A percentile compares a stretch with the other conserved stretches of the same genome.
Conservation (phyloP, 2,113 vertebrate genomes). For the Solea senegalensis region DNA sequence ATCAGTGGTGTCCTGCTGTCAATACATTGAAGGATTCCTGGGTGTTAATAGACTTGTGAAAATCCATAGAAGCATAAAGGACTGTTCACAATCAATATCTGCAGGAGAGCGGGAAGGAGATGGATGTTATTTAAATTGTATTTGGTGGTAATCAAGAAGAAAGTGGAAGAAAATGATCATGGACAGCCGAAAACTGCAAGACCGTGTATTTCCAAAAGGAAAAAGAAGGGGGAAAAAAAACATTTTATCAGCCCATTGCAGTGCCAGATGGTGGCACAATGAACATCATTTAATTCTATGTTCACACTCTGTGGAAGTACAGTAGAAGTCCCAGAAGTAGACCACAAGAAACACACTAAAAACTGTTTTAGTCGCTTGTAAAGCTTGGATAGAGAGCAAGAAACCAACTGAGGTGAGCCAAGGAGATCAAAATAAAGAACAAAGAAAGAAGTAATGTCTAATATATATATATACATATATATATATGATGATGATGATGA, state of each 20-base stretch:
- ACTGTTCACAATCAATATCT: slow-evolving; percentile 46
- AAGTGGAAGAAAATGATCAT: neutral
- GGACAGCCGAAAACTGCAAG: neutral
- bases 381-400: neutral
- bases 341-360: neutral
- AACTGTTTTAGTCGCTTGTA: too few species aligned
- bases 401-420: neutral
- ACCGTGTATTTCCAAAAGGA: neutral
- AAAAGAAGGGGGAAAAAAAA: neutral
- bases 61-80: slow-evolving; percentile 56
- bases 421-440: neutral
- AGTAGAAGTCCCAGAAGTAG: neutral
- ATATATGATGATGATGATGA: too few species aligned
- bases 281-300: slow-evolving; percentile 4
- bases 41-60: slow-evolving; percentile 51
- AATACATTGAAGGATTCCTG: slow-evolving; percentile 25
- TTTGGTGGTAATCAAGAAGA: neutral
- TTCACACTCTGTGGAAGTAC: too few species aligned
- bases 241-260: too few species aligned
- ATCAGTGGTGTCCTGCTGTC: slow-evolving; percentile 8
- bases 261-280: slow-evolving; percentile 8
- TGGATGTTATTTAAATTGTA: slow-evolving; percentile 4
- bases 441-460: neutral
- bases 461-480: too few species aligned
- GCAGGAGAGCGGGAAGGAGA: slow-evolving; percentile 4